Base-by-base conservation (phyloP, 1,140 invertebrate genomes). In the Oryzaephilus surinamensis region DNA sequence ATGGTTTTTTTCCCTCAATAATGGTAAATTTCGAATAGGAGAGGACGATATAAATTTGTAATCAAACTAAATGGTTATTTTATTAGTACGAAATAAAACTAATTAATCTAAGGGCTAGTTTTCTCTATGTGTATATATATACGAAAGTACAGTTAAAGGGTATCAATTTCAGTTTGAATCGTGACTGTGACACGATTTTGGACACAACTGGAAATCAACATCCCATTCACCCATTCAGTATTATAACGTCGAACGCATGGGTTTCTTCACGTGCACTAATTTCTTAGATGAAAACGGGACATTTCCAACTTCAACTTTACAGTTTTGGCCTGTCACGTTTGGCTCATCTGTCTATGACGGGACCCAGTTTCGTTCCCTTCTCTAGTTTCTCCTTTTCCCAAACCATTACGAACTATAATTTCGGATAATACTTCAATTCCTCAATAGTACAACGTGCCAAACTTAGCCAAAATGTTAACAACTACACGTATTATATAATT, bases 321-420 rank as follows among this genome's bases (percentile, higher is more conserved):
- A 41, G 30, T 34, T 26, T 23, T 18, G 24, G n/a, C n/a, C 28
- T 41, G 39, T 41, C 39, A 41, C 39, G 39, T 41, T 24, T 33
- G 21, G 21, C 34, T 33, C 39, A 41, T 41, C 39, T 41, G 39
- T 33, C 39, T 33, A 41, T 41, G 39, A 41, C 39, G 39, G 39
- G 31, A 38, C 29, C 28, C 27, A 38, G 26, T 13, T n/a, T n/a
- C n/a, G n/a, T n/a, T n/a, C n/a, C n/a, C 36, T 38, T 26, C 27
- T 29, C 20, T 29, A 18, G 24, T 20, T n/a, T n/a, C n/a, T n/a
- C n/a, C n/a, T n/a, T n/a, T n/a, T n/a, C n/a, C n/a, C 36, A 38
- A 26, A 19, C 29, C 28, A 29, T 31, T 38, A 38, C 36, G 21
- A 38, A 38, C 36, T 38, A 19, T 38, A 38, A 38, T 38, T 38